Evolutionary conservation across 1,140 invertebrate genomes (phyloP), one percentile per base, ranked within the genome.

Genomic region (Gryon sp.): DNA sequence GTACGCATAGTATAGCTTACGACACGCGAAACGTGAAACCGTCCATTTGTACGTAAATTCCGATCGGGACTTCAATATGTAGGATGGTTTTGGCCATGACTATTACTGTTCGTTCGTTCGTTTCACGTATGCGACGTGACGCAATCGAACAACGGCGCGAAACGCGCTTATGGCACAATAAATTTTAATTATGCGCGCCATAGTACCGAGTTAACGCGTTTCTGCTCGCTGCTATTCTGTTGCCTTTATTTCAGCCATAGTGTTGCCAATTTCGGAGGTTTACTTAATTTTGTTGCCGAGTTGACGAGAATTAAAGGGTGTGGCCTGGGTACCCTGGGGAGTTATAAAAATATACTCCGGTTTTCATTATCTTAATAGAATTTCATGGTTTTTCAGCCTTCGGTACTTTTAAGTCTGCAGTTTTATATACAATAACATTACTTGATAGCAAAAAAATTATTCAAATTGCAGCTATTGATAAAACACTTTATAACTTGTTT

Each of bases 161-260:
- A 60, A 73, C 70, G 66, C 59, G 73, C 75, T 78, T 81, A 82
- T 74, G 68, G 63, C 75, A 78, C 60, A 55, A 68, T 80, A 80
- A 80, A 81, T 81, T 82, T 81, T 81, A 82, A 82, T 82, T 74
- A 80, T 76, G 40, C 52, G 52, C 66, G 18, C 34, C 34, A 36
- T 32, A 20, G 38, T 41, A 30, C 26, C 28, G 11, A 14, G n/a
- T n/a, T n/a, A n/a, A 5, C 45, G 34, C 46, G 36, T 43, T 41
- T 20, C 36, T 30, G 19, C 7, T 2, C 8, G 12, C 0, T 18
- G 45, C 16, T 43, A 36, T 66, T 68, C 20, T 24, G 11, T 19
- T 32, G 34, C 45, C 45, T 59, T 70, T 52, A 60, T 59, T 59
- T 41, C 45, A 14, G 26, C 15, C 62, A n/a, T n/a, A 38, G 38